Conservation (phyloP, 2,113 vertebrate species). For the Oreochromis aureus region DNA sequence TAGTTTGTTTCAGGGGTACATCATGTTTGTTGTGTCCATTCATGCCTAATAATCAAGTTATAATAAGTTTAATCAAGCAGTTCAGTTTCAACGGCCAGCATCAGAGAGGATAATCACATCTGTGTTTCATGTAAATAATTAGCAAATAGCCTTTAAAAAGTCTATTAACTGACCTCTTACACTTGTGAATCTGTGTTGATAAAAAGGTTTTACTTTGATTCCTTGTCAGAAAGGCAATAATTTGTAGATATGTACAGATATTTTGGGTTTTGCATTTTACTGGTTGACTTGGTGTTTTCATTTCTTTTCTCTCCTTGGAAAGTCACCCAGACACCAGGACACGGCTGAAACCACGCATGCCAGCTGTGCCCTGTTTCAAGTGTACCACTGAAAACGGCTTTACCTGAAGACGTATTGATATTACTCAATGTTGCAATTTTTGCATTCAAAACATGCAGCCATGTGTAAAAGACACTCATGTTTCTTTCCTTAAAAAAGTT, state of each 20-base stretch:
- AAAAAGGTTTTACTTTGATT: slow-evolving; percentile 84
- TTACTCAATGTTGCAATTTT: slow-evolving; percentile 52
- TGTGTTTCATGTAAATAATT: slow-evolving; percentile 68
- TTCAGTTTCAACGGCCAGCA: slow-evolving; percentile 33
- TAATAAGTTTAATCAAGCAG: slow-evolving; percentile 1
- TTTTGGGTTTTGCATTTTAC: slow-evolving; percentile 59
- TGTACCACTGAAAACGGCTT: slow-evolving; percentile 82
- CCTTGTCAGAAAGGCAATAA: slow-evolving; percentile 97
- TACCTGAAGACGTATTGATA: slow-evolving; percentile 74
- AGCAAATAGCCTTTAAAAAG: slow-evolving; percentile 78
- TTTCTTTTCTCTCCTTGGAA: slow-evolving; percentile 67
- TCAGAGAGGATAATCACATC: slow-evolving; percentile 36
- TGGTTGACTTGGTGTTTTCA: slow-evolving; percentile 48
- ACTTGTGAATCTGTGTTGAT: slow-evolving; percentile 75
- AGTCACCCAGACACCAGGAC: slow-evolving; percentile 76
- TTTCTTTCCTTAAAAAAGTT: slow-evolving; percentile 56
- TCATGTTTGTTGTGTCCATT: slow-evolving; percentile 69
- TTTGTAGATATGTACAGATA: slow-evolving; percentile 95
- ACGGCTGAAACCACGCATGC: slow-evolving; percentile 86
- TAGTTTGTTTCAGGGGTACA: slow-evolving; percentile 78
- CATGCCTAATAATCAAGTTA: background rate
- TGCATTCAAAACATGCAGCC: slow-evolving; percentile 63
- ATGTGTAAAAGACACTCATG: slow-evolving; percentile 76
- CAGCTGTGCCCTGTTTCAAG: slow-evolving; percentile 77
- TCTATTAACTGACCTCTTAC: slow-evolving; percentile 81